Base-by-base conservation (phyloP, 2,797 vertebrate species). In the Artibeus lituratus region DNA sequence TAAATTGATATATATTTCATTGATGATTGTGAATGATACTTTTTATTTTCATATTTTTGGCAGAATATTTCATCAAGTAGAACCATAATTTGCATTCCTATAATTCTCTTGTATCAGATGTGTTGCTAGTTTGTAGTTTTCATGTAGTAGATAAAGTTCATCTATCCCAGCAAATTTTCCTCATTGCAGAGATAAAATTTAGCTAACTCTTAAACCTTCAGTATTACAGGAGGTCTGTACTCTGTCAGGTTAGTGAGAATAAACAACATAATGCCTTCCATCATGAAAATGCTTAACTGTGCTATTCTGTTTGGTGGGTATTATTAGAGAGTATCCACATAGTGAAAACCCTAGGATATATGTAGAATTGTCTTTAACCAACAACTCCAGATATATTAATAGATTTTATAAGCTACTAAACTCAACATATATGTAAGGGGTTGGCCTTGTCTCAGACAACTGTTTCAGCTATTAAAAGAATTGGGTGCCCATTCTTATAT, bases 311-410 rank as follows among this genome's bases (percentile, higher is more conserved):
- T 90, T 37, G 53, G 29, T 84, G 89, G 42, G 57, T 94, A 85
- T 92, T 86, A 81, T 21, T 70, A 82, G 90, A 93, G 59, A 59
- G 14, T 90, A 81, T 83, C 15, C 29, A 83, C 29, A 39, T 51
- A 59, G n/a, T 94, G 84, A 92, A 94, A 89, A 39, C 76, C 14
- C 16, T 69, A 44, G 16, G 78, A 57, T 82, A 19, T 77, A 65
- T 72, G n/a, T 80, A 67, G 57, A 90, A 72, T 89, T 94, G 26
- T 72, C 81, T 73, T 87, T 97, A 87, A 80, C 80, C 9, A n/a
- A 35, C 72, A 94, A 65, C 47, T 80, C 24, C 18, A 24, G 16
- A 69, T 19, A 35, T 73, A 47, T 62, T 83, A 44, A 44, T 42
- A 77, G 62, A 62, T 73, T 92, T 73, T 76, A 26, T 24, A 72